These are phyloP conservation scores for Clivina fossor DNA, from an alignment of 2,888 invertebrate genomes.

Conservation along the genomic window DNA sequence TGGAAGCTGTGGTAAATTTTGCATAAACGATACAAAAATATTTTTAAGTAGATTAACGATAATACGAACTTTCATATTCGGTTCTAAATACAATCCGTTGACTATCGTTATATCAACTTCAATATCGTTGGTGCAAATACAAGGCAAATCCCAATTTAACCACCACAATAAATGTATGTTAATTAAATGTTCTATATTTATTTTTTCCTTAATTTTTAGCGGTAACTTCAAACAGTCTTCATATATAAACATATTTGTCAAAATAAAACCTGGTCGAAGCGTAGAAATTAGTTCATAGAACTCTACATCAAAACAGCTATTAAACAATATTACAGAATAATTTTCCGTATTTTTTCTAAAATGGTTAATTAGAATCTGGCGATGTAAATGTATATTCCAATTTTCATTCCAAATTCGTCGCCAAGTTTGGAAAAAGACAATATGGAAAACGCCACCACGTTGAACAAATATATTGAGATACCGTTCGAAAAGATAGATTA, in stretches of 20 bases:
- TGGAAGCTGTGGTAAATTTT: slow-evolving; percentile 23
- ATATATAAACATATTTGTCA: slow-evolving; percentile 14
- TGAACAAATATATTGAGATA: slow-evolving; percentile 26
- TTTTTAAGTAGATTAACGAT: slow-evolving; percentile 1
- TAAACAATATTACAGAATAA: slow-evolving; percentile 19
- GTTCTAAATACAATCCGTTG: slow-evolving; percentile 16
- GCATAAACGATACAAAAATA: slow-evolving; percentile 7
- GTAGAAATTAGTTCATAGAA: slow-evolving; percentile 5
- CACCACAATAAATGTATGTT: slow-evolving; percentile 19
- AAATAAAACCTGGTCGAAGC: slow-evolving; percentile 25
- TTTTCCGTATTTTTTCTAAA: slow-evolving; percentile 12
- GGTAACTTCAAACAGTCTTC: slow-evolving; percentile 9
- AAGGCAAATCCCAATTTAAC: slow-evolving; percentile 24
- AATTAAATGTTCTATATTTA: slow-evolving; percentile 18
- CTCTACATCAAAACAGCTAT: slow-evolving; percentile 19
- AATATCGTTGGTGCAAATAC: slow-evolving; percentile 26
- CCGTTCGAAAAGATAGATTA: slow-evolving; percentile 22
- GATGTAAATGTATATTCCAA: slow-evolving; percentile 15
- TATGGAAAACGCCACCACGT: slow-evolving; percentile 22
- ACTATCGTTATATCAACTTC: slow-evolving; percentile 11
- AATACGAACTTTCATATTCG: background rate
- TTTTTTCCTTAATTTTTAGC: background rate
- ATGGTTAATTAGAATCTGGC: slow-evolving; percentile 23
- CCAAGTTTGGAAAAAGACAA: slow-evolving; percentile 27
- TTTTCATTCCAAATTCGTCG: slow-evolving; percentile 17